These are phyloP conservation scores for Leptinotarsa lineolata DNA, from an alignment of 1,140 invertebrate genomes.

Conservation along the genomic window DNA sequence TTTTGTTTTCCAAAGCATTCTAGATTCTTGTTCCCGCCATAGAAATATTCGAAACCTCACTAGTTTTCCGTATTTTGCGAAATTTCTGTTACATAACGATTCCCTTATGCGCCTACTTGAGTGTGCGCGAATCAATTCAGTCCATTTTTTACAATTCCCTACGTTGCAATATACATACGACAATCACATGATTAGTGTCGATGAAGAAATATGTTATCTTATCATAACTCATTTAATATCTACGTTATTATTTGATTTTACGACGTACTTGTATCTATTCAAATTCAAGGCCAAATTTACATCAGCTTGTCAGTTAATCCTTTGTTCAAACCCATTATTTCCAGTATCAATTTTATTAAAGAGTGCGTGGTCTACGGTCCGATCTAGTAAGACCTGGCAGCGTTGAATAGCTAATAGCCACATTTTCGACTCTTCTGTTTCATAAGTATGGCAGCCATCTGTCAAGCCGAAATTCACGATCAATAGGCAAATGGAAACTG, in stretches of 20 bases:
- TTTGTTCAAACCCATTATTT: not conserved
- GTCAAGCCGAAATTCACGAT: not conserved
- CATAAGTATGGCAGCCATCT: not conserved
- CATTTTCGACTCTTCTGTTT: not conserved
- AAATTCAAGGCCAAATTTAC: not conserved
- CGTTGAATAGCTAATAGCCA: not conserved
- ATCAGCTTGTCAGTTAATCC: not conserved
- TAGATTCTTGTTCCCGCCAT: too few species aligned
- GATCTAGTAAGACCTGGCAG: too few species aligned
- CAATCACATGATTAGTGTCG: not conserved
- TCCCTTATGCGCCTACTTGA: not conserved
- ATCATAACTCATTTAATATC: not conserved
- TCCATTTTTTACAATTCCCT: not conserved
- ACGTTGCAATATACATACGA: not conserved
- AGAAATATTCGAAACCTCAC: too few species aligned
- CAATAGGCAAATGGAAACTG: conserved; percentile 3
- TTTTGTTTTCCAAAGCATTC: too few species aligned
- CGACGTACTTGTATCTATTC: not conserved
- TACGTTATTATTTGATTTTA: not conserved
- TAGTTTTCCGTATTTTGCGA: not conserved
- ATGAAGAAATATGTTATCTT: not conserved
- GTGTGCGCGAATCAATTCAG: not conserved
- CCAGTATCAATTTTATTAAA: not conserved
- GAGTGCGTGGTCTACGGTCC: not conserved
- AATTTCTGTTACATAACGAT: not conserved